phyloP scores from a whole-genome alignment of 1,140 invertebrate genomes.

The Globodera ellingtonae region DNA sequence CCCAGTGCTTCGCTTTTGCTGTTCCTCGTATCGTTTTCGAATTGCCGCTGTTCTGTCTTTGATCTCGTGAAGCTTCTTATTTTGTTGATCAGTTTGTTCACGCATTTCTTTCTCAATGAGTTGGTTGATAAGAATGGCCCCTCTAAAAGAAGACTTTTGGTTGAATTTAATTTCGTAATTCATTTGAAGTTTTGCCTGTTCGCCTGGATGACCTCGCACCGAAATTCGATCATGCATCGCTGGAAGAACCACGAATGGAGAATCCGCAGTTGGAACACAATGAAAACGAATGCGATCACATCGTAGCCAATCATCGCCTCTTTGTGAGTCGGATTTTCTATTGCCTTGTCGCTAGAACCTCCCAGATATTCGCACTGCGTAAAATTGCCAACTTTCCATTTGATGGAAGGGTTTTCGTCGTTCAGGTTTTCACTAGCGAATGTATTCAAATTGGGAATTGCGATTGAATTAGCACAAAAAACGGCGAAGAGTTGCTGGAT shows the following conservation, averaged over 20 bases:
- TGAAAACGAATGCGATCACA: constrained; percentile 55
- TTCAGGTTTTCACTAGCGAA: constrained; percentile 23
- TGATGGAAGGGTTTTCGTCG: constrained; percentile 12
- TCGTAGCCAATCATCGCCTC: constrained; percentile 63
- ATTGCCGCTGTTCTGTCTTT: constrained; percentile 56
- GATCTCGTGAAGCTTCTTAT: constrained; percentile 61
- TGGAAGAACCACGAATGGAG: constrained; percentile 64
- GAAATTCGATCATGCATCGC: constrained; percentile 64
- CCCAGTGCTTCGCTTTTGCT: constrained; percentile 43
- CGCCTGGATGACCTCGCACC: constrained; percentile 63
- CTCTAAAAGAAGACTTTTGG: constrained; percentile 46
- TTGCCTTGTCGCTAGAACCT: not conserved
- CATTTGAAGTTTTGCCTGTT: constrained; percentile 43
- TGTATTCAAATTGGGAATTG: constrained; percentile 11
- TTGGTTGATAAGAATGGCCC: constrained; percentile 63
- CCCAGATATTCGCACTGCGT: constrained; percentile 6
- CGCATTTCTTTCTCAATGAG: constrained; percentile 64
- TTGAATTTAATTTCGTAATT: not conserved
- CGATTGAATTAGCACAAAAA: constrained; percentile 49
- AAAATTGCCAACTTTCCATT: not conserved
- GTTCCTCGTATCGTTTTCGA: constrained; percentile 57
- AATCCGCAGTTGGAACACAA: constrained; percentile 60
- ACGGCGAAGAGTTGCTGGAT: constrained; percentile 61
- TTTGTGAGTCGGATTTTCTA: not conserved
- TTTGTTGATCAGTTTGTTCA: constrained; percentile 62